Evolutionary conservation across 1,140 invertebrate species (phyloP).

Genomic region (Nomia melanderi): DNA sequence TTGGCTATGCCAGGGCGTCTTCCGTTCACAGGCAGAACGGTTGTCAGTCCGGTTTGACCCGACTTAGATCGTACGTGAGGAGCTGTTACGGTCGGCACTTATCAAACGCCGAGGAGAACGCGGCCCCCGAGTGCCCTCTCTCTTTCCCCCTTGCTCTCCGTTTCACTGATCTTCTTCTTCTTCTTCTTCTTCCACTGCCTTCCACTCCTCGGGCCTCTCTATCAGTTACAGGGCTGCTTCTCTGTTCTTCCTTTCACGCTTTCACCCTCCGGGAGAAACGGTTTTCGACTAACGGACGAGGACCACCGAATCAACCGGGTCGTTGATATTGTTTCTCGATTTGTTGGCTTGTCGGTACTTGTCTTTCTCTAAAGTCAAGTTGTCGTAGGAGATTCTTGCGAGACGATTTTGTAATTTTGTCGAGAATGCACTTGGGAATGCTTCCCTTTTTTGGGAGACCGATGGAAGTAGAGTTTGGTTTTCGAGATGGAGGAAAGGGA

Average conservation of each 20-base stretch:
- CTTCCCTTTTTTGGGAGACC: too few species aligned
- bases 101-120: conserved; percentile 52
- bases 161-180: neutral
- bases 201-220: too few species aligned
- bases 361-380: too few species aligned
- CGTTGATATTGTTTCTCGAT: too few species aligned
- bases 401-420: too few species aligned
- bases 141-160: neutral
- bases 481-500: too few species aligned
- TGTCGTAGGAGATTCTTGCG: too few species aligned
- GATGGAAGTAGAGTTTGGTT: too few species aligned
- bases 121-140: neutral
- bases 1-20: conserved; percentile 72
- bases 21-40: conserved; percentile 76
- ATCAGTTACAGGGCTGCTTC: neutral
- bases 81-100: conserved; percentile 60
- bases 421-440: too few species aligned
- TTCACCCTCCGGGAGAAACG: neutral
- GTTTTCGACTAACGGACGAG: neutral
- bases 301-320: too few species aligned
- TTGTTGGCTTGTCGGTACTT: too few species aligned
- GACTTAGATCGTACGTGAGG: conserved; percentile 65
- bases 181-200: neutral
- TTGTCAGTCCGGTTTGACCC: conserved; percentile 70
- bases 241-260: neutral